phyloP scores from a whole-genome alignment of 1,140 invertebrate genomes.

The Panagrolaimus sp. region DNA sequence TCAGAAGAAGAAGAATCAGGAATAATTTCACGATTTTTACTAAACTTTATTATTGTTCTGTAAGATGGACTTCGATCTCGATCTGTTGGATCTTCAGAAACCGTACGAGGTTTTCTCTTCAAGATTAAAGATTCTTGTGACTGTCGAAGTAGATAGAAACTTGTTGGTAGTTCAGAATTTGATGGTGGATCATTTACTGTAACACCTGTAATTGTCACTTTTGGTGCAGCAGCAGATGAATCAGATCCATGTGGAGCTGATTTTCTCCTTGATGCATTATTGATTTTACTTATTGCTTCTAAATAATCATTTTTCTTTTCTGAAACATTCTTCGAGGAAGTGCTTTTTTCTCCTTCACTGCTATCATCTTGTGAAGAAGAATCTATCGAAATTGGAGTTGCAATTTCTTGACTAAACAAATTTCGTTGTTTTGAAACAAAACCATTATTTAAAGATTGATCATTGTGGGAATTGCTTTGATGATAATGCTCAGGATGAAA shows the following conservation, averaged over 20 bases:
- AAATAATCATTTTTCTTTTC: no score
- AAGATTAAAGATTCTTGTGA: background rate
- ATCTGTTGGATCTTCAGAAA: background rate
- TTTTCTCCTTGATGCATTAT: no score
- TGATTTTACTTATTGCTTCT: no score
- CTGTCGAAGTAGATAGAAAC: background rate
- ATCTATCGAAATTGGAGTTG: background rate
- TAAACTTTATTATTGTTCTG: slow-evolving; percentile 3
- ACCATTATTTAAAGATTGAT: background rate
- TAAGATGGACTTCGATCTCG: background rate
- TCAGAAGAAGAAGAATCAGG: background rate
- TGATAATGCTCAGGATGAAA: background rate
- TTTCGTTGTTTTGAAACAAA: background rate
- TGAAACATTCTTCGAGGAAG: no score
- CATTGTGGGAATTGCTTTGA: background rate
- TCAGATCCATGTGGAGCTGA: background rate
- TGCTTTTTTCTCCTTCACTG: no score
- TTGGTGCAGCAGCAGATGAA: background rate
- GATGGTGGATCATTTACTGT: background rate
- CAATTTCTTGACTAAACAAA: background rate
- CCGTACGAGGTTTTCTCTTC: background rate
- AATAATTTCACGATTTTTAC: background rate
- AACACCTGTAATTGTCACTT: background rate
- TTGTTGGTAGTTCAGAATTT: background rate
- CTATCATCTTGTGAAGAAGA: no score